phyloP scores from a whole-genome alignment of 2,113 vertebrate species.

The Ptilorrhoa leucosticta region DNA sequence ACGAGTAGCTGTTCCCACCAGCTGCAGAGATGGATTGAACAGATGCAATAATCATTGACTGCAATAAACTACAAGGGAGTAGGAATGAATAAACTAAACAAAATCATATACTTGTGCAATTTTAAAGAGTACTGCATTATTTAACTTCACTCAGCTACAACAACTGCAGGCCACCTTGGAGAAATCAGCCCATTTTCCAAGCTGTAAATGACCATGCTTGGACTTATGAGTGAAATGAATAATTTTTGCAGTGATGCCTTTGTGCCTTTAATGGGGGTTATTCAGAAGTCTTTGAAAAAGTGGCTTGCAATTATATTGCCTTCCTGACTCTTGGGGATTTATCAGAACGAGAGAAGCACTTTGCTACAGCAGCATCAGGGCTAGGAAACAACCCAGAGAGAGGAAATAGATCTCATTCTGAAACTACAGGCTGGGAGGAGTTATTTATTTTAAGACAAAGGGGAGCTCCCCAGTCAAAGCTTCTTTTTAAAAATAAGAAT shows the following conservation, averaged over 20 bases:
- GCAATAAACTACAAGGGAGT: not conserved
- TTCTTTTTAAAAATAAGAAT: not conserved
- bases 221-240: not conserved
- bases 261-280: not conserved
- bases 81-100: not conserved
- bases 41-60: not conserved
- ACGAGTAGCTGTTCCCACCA: not conserved
- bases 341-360: not conserved
- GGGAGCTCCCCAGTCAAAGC: not conserved
- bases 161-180: not conserved
- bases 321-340: not conserved
- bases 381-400: not conserved
- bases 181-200: not conserved
- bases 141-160: slow-evolving; percentile 9
- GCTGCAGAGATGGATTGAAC: not conserved
- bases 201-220: not conserved
- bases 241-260: not conserved
- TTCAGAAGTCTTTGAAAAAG: not conserved
- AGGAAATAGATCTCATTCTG: not conserved
- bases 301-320: not conserved
- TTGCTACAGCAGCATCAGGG: not conserved
- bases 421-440: not conserved
- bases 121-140: slow-evolving; percentile 39
- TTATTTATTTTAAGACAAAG: not conserved
- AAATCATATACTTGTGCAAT: slow-evolving; percentile 11